Conservation (phyloP, 35 echinoderm and acorn worm species). For the Anneissia japonica region DNA sequence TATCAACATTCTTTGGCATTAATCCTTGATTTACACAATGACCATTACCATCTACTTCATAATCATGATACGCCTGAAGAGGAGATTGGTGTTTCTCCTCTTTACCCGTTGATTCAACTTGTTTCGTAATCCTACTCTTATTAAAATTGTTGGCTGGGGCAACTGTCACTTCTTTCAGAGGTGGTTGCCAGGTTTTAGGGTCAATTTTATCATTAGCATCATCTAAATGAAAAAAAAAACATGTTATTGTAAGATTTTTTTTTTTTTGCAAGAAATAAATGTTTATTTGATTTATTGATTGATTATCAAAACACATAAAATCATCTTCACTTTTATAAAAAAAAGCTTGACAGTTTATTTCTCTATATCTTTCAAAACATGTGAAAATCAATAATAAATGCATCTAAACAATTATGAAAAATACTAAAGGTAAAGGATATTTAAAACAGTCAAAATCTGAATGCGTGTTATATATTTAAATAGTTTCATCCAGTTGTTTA, state of each 20-base stretch:
- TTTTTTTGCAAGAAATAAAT: not conserved
- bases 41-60: not conserved
- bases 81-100: not conserved
- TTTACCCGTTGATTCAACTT: not conserved
- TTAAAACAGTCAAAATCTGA: no score
- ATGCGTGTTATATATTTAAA: no score
- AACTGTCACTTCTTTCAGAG: not conserved
- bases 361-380: no score
- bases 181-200: not conserved
- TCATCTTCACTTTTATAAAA: no score
- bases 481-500: no score
- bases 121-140: not conserved
- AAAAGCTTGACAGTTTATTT: no score
- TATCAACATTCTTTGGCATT: not conserved
- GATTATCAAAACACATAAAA: no score
- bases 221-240: not conserved
- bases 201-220: not conserved
- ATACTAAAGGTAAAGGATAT: no score
- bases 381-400: no score
- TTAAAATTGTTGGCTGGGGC: not conserved
- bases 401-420: no score
- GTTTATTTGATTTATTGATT: no score
- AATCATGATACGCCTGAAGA: not conserved
- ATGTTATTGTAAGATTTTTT: not conserved
- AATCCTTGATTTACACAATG: not conserved